Percentiles rank a stretch among this genome's conserved stretches.
Conservation (phyloP, 2,113 vertebrate genomes). For the Orycteropus afer region DNA sequence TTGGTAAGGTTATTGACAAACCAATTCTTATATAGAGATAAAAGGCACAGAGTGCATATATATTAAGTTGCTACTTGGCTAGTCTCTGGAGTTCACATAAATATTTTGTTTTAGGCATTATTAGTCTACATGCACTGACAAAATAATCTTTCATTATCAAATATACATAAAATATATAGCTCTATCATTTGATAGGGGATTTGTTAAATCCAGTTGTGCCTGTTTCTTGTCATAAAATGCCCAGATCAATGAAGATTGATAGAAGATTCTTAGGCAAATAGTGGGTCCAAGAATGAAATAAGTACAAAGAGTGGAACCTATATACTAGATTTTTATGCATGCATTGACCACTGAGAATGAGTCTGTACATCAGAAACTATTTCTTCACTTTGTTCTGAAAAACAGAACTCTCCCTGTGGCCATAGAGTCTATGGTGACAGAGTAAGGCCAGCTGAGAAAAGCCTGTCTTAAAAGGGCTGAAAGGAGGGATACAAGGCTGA, state of each 20-base stretch:
- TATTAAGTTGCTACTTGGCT: slow-evolving; percentile 5
- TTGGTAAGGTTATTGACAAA: slow-evolving; percentile 71
- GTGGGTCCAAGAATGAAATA: not conserved
- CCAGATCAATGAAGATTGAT: slow-evolving; percentile 45
- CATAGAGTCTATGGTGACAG: not conserved
- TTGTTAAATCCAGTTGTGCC: slow-evolving; percentile 65
- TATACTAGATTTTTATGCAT: not conserved
- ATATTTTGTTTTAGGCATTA: not conserved
- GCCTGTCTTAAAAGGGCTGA: not conserved
- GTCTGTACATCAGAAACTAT: not conserved
- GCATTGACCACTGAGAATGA: not conserved
- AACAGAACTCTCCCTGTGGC: not conserved
- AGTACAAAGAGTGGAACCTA: slow-evolving; percentile 48
- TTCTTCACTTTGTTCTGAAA: not conserved
- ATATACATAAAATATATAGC: not conserved
- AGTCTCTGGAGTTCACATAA: slow-evolving; percentile 7
- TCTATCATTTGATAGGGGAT: slow-evolving; percentile 51
- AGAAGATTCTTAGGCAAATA: slow-evolving; percentile 63
- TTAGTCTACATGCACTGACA: slow-evolving; percentile 22
- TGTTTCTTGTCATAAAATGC: slow-evolving; percentile 46
- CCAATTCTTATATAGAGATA: slow-evolving; percentile 13
- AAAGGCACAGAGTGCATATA: not conserved
- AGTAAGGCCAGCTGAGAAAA: not conserved
- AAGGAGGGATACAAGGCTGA: not conserved
- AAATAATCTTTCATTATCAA: not conserved